These are phyloP conservation scores for Bryconaethiops microstoma DNA, from an alignment of 2,797 vertebrate genomes.

Conservation along the genomic window DNA sequence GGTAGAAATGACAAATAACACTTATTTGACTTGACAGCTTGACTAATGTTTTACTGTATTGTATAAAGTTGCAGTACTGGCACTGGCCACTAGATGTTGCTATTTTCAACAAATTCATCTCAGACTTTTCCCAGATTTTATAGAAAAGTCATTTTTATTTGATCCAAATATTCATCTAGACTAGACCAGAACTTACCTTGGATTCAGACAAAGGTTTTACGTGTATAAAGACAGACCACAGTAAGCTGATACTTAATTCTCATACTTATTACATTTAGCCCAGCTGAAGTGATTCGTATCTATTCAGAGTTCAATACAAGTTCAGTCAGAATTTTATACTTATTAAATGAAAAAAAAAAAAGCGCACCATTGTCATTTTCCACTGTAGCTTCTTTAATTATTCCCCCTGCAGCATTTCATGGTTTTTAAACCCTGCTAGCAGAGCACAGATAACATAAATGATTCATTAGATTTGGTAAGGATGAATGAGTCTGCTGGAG, in stretches of 20 bases:
- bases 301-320: background rate
- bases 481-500: slow-evolving; percentile 68
- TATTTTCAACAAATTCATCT: background rate
- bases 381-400: background rate
- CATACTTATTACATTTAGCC: background rate
- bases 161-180: background rate
- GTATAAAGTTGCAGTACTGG: background rate
- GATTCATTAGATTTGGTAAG: slow-evolving; percentile 72
- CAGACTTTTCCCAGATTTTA: background rate
- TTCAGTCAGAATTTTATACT: background rate
- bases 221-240: background rate
- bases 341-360: background rate
- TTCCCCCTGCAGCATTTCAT: background rate
- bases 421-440: slow-evolving; percentile 46
- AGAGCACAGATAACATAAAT: slow-evolving; percentile 67
- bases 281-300: background rate
- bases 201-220: background rate
- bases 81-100: slow-evolving; percentile 31
- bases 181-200: too few species aligned
- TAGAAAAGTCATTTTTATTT: background rate
- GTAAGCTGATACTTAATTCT: background rate
- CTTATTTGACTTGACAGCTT: too few species aligned
- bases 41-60: too few species aligned
- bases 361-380: background rate
- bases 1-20: too few species aligned